Conservation (phyloP, 2,888 invertebrate genomes). For the Clunio marinus region DNA sequence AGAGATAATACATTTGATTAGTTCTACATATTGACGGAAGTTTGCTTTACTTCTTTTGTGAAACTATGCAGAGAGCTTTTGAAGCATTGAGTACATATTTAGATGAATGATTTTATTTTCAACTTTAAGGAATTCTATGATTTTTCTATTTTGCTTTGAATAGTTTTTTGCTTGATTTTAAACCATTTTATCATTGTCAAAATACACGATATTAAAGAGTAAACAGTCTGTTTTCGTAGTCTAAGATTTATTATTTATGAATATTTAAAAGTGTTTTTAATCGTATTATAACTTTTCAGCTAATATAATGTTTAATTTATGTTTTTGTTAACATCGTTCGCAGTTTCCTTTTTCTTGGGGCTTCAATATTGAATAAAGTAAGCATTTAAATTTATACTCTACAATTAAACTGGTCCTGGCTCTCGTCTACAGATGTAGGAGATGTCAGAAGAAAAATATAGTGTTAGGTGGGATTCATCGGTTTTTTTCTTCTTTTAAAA, state of each 20-base stretch:
- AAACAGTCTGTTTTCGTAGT: not conserved
- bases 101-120: too few relatives aligned
- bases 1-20: too few relatives aligned
- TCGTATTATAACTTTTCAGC: not conserved
- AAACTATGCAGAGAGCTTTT: too few relatives aligned
- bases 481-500: not conserved
- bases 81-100: too few relatives aligned
- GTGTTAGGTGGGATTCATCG: conserved; percentile 24
- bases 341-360: conserved; percentile 10
- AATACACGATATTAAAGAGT: not conserved
- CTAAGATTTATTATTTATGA: not conserved
- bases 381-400: conserved; percentile 25
- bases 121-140: not conserved
- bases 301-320: conserved; percentile 2
- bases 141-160: not conserved
- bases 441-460: not conserved
- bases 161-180: not conserved
- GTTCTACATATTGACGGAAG: too few relatives aligned
- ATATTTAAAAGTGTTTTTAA: too few relatives aligned
- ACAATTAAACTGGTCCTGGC: conserved; percentile 33
- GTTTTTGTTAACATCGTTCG: conserved; percentile 34
- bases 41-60: too few relatives aligned
- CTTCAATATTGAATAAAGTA: not conserved
- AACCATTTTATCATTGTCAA: not conserved
- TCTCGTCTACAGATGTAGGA: not conserved